Percentiles rank a stretch among this genome's conserved stretches.
Conservation (phyloP, 2,888 invertebrate genomes). For the Nasonia oneida region DNA sequence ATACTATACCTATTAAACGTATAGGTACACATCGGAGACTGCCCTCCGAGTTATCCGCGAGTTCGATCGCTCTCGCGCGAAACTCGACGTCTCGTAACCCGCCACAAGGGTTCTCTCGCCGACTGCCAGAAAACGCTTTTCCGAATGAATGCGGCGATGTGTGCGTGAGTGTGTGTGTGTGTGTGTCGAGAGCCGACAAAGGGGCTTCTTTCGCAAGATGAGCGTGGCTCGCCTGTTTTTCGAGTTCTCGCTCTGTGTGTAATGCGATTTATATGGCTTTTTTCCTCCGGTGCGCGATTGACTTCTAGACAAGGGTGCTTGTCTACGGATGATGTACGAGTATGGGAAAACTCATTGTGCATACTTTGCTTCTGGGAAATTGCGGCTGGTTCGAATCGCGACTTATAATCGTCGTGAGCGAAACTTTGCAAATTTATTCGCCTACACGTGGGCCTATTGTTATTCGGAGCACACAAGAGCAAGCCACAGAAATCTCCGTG, state of each 20-base stretch:
- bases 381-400: too few species aligned
- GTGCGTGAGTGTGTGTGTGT: neutral
- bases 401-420: too few species aligned
- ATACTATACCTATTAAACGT: neutral
- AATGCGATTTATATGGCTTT: neutral
- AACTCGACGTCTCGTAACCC: neutral
- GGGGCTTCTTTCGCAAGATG: conserved; percentile 44
- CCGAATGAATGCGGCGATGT: neutral
- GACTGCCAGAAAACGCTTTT: neutral
- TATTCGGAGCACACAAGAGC: neutral
- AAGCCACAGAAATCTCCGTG: neutral
- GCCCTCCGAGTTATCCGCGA: neutral
- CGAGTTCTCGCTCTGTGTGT: neutral
- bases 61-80: conserved; percentile 7
- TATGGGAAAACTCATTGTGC: neutral
- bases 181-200: conserved; percentile 35
- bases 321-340: neutral
- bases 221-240: neutral
- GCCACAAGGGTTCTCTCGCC: neutral
- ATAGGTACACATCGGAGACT: neutral
- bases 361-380: neutral
- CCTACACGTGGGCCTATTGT: neutral
- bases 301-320: neutral
- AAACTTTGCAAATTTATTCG: too few species aligned
- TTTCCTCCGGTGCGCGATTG: neutral